Conservation (phyloP, 1,140 invertebrate species). For the Drosophila sproati region DNA sequence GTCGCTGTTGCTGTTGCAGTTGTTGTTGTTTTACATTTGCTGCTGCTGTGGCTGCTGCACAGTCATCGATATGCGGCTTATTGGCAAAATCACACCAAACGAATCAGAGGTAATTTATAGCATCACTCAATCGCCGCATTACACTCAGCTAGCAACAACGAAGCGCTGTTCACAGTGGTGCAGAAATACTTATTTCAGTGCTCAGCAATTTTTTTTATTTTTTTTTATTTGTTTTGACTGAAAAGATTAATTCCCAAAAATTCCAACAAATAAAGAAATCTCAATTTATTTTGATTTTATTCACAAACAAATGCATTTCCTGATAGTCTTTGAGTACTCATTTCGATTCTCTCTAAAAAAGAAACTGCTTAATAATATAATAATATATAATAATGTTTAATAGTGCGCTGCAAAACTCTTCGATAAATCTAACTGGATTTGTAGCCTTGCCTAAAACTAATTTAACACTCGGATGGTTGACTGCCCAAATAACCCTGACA, state of each 20-base stretch:
- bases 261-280: no score
- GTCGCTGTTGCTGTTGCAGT: background rate
- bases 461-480: no score
- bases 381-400: no score
- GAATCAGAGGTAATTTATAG: constrained; percentile 56
- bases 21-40: constrained; percentile 18
- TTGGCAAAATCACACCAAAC: constrained; percentile 29
- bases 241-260: background rate
- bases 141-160: background rate
- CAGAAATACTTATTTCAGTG: background rate
- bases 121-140: constrained; percentile 56
- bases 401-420: no score
- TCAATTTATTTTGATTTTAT: no score
- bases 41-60: constrained; percentile 9
- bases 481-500: no score
- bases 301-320: no score
- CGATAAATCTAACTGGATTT: no score
- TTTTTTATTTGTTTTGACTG: background rate
- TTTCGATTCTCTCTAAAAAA: no score
- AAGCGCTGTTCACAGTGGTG: constrained; percentile 6
- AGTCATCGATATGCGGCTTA: constrained; percentile 26
- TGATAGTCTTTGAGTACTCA: no score
- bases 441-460: no score
- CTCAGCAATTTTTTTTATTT: background rate
- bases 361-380: no score